Evolutionary conservation across 2,888 invertebrate genomes (phyloP).

Genomic region (Tetropium fuscum): DNA sequence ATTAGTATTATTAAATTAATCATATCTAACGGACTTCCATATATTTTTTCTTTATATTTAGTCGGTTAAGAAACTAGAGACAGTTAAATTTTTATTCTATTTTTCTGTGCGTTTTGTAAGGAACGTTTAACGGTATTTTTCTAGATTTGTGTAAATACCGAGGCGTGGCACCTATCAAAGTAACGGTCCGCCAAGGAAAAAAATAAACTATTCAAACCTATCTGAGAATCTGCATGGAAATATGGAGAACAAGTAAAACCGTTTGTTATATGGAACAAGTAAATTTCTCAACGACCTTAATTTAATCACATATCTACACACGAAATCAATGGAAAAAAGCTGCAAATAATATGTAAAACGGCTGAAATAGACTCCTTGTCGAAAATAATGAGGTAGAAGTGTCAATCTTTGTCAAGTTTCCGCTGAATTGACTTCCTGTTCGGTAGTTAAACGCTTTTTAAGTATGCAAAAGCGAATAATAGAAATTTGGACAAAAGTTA

Average conservation of each 20-base stretch:
- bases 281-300: neutral
- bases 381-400: slow-evolving; percentile 53
- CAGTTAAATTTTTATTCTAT: no score
- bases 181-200: neutral
- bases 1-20: no score
- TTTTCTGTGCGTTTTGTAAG: no score
- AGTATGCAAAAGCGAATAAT: slow-evolving; percentile 41
- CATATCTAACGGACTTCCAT: no score
- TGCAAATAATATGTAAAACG: slow-evolving; percentile 36
- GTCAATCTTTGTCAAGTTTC: slow-evolving; percentile 57
- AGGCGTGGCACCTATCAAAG: neutral
- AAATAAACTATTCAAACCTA: neutral
- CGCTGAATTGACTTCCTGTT: slow-evolving; percentile 57
- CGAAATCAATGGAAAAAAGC: slow-evolving; percentile 23
- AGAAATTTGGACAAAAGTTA: slow-evolving; percentile 38
- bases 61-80: no score
- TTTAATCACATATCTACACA: slow-evolving; percentile 7
- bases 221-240: neutral
- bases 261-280: neutral
- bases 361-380: slow-evolving; percentile 32
- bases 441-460: slow-evolving; percentile 36
- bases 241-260: neutral
- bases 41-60: no score
- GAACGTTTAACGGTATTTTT: no score
- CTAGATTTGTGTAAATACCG: no score